Conservation (phyloP, 2,113 vertebrate genomes). For the Opisthocomus hoazin region DNA sequence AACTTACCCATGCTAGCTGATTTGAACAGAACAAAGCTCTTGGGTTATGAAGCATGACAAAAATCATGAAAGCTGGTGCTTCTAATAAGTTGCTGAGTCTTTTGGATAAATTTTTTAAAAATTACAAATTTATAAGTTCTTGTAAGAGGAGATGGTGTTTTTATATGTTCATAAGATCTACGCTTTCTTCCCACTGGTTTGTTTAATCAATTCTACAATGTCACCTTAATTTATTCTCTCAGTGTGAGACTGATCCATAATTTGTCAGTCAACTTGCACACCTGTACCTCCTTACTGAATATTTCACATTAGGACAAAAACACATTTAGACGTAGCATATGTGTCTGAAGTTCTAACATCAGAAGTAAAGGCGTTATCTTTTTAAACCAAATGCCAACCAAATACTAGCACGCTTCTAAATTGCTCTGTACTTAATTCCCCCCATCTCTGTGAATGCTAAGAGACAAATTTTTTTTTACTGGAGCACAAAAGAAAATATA, state of each 20-base stretch:
- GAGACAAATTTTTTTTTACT: neutral
- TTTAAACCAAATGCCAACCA: neutral
- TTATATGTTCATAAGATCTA: neutral
- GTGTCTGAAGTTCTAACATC: neutral
- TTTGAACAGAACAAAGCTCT: neutral
- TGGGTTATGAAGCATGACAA: neutral
- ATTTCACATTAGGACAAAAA: neutral
- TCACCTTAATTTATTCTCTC: neutral
- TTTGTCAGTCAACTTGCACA: neutral
- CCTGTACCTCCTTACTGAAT: neutral
- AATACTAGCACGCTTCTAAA: neutral
- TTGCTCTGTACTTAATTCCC: neutral
- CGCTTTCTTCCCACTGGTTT: neutral
- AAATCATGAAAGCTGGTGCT: neutral
- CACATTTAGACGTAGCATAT: neutral
- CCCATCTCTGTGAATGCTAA: neutral
- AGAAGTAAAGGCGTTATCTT: neutral
- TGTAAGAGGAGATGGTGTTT: neutral
- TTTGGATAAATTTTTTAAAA: neutral
- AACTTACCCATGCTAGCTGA: neutral
- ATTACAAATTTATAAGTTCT: neutral
- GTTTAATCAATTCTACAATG: neutral
- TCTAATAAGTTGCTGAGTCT: neutral
- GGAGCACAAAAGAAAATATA: neutral
- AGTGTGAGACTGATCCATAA: neutral